Conservation (phyloP, 2,888 invertebrate genomes). For the Rhopalosiphum nymphaeae region DNA sequence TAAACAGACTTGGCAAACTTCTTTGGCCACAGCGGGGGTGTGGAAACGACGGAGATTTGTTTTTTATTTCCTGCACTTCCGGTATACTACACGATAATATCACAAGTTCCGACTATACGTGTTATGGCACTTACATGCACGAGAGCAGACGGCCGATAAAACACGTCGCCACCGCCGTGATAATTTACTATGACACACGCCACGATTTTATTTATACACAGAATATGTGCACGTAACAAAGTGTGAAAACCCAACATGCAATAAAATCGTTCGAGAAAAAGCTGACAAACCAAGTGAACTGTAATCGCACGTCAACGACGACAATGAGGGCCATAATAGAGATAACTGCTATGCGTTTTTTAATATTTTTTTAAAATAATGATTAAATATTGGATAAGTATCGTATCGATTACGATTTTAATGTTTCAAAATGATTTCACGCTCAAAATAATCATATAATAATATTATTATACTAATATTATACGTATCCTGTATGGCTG, state of each 20-base stretch:
- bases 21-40: neutral
- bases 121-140: neutral
- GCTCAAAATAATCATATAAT: neutral
- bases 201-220: neutral
- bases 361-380: neutral
- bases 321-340: neutral
- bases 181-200: neutral
- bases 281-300: neutral
- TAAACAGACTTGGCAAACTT: constrained; percentile 24
- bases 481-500: neutral
- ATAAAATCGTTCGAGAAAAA: neutral
- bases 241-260: neutral
- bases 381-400: neutral
- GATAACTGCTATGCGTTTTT: neutral
- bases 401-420: neutral
- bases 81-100: neutral
- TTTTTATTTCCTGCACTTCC: constrained; percentile 17
- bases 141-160: neutral
- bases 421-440: neutral
- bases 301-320: neutral
- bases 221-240: neutral
- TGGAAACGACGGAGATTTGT: neutral
- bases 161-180: neutral
- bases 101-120: neutral
- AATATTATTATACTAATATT: neutral